Evolutionary conservation across 2,113 vertebrate species (phyloP).

Genomic region (Struthio camelus): DNA sequence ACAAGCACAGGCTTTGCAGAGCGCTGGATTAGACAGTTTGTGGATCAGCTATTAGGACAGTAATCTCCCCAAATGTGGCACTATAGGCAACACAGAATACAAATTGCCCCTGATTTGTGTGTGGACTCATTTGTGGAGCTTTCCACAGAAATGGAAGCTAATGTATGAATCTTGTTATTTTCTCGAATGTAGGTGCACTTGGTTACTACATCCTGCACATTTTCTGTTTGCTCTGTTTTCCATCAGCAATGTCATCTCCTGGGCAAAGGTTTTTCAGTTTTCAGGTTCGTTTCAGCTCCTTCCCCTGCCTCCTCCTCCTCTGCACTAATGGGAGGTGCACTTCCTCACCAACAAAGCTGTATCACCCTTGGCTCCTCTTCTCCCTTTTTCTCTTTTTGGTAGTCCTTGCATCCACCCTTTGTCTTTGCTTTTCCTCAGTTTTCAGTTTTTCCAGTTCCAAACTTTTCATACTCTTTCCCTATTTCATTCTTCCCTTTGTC

Average conservation of each 20-base stretch:
- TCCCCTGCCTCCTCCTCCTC: neutral
- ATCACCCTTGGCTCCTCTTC: neutral
- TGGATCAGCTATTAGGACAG: neutral
- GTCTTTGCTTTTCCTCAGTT: neutral
- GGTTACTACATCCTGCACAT: neutral
- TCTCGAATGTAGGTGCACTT: neutral
- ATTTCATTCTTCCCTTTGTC: neutral
- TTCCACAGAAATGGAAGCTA: neutral
- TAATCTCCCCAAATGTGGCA: neutral
- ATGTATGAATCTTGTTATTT: neutral
- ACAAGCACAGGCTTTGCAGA: neutral
- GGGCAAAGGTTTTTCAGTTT: neutral
- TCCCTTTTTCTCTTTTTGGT: neutral
- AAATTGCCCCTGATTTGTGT: neutral
- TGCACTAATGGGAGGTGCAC: neutral
- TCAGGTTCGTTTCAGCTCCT: neutral
- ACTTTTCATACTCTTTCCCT: neutral
- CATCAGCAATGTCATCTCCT: neutral
- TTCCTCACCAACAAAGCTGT: neutral
- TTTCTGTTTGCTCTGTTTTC: neutral
- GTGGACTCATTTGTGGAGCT: accelerated
- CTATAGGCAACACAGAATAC: neutral
- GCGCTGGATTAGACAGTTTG: neutral
- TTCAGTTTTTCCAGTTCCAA: neutral
- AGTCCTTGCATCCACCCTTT: neutral